phyloP scores from a whole-genome alignment of 2,797 vertebrate species.

The Clarias platycephalus region DNA sequence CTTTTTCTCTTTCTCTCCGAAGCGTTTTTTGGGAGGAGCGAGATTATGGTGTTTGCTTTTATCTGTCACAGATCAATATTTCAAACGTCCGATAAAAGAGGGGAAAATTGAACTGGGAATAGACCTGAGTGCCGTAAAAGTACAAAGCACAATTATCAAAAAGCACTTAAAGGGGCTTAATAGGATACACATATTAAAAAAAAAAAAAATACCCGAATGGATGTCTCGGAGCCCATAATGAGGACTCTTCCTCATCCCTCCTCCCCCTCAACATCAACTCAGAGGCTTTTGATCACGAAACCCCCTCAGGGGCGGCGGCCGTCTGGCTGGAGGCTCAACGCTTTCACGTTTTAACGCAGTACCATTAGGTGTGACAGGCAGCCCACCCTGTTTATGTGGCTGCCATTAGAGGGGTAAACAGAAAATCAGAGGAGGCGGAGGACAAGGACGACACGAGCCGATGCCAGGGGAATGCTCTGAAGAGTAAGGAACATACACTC shows the following conservation, averaged over 20 bases:
- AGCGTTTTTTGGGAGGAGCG: conserved; percentile 76
- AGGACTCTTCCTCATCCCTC: conserved; percentile 77
- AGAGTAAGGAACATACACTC: conserved; percentile 48
- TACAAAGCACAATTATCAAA: conserved; percentile 99
- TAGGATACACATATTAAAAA: conserved; percentile 99
- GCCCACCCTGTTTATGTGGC: conserved; percentile 90
- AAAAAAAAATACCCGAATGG: conserved; percentile 98
- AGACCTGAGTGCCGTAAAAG: conserved; percentile 99
- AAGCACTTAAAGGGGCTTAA: conserved; percentile 99
- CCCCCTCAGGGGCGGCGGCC: conserved; percentile 71
- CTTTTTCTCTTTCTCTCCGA: conserved; percentile 77
- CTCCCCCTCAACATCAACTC: conserved; percentile 56
- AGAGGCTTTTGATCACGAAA: conserved; percentile 85
- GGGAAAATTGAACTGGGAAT: conserved; percentile 99
- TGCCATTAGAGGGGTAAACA: conserved; percentile 72
- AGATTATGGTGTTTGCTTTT: conserved; percentile 99
- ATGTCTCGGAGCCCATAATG: conserved; percentile 89
- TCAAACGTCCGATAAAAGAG: conserved; percentile 99
- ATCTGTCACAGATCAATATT: conserved; percentile 99
- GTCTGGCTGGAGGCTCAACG: conserved; percentile 71
- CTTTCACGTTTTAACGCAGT: conserved; percentile 78
- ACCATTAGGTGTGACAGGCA: conserved; percentile 90
- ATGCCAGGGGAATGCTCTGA: conserved; percentile 45
- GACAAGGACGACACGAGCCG: conserved; percentile 56
- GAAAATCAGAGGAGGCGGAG: conserved; percentile 52